A percentile compares a stretch with the other conserved stretches of the same genome.
phyloP scores from a whole-genome alignment of 2,113 vertebrate species.

The Anoura caudifer region DNA sequence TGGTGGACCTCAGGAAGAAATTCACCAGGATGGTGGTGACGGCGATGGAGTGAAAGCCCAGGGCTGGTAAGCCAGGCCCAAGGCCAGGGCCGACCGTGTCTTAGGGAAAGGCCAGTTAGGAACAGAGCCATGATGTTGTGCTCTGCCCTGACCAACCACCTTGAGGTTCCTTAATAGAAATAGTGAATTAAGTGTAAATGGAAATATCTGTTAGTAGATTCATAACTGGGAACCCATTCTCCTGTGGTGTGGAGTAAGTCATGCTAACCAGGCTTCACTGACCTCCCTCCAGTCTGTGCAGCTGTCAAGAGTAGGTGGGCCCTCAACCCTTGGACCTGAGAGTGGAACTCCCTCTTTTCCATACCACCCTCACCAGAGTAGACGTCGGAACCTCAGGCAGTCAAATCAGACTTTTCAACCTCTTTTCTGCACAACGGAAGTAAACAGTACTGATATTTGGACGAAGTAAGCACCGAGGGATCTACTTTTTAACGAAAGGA shows the following conservation, averaged over 20 bases:
- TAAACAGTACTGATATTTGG: background rate
- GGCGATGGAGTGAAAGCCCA: background rate
- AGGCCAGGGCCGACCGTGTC: background rate
- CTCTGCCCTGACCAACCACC: background rate
- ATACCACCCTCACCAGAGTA: background rate
- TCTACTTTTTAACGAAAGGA: background rate
- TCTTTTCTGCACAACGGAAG: background rate
- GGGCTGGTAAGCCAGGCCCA: background rate
- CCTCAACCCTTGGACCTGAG: background rate
- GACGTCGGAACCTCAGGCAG: background rate
- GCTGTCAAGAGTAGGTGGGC: background rate
- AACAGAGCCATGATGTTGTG: background rate
- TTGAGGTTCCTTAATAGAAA: background rate
- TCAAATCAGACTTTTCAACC: background rate
- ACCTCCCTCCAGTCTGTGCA: background rate
- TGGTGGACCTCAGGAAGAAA: background rate
- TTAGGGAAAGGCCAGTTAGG: background rate
- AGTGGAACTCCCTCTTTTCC: background rate
- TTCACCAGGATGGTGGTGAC: background rate
- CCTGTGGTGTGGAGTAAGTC: background rate
- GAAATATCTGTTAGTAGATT: background rate
- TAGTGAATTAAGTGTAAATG: background rate
- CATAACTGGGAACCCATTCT: background rate
- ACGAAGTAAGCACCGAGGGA: background rate
- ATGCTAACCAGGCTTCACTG: background rate